phyloP scores from a whole-genome alignment of 2,888 invertebrate genomes.

The Meteorus colon region DNA sequence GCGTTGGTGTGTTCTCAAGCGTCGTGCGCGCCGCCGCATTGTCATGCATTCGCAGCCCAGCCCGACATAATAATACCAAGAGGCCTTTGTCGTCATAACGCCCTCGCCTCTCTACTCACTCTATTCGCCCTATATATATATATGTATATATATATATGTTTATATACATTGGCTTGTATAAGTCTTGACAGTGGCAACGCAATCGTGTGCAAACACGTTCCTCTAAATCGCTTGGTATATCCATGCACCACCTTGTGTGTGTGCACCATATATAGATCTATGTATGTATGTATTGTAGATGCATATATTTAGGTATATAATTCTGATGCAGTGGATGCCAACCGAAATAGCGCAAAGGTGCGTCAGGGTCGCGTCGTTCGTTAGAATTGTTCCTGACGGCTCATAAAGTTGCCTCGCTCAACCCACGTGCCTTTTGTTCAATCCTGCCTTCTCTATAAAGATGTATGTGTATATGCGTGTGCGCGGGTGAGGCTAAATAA shows the following conservation, averaged over 20 bases:
- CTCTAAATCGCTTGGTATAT: constrained; percentile 20
- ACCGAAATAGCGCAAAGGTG: constrained; percentile 39
- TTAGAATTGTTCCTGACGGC: constrained; percentile 37
- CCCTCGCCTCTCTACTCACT: constrained; percentile 48
- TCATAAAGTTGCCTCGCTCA: constrained; percentile 43
- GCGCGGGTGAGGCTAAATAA: neutral
- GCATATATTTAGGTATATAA: too few species aligned
- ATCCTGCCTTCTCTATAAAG: constrained; percentile 14
- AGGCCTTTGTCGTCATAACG: constrained; percentile 61
- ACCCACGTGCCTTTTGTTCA: constrained; percentile 43
- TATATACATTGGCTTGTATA: neutral
- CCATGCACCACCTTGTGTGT: neutral
- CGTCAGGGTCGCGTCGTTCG: constrained; percentile 14
- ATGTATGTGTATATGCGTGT: neutral
- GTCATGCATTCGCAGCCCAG: constrained; percentile 59
- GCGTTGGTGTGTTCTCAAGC: constrained; percentile 44
- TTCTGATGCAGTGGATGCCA: constrained; percentile 18
- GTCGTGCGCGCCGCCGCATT: constrained; percentile 52
- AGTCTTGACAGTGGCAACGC: neutral
- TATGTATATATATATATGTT: neutral
- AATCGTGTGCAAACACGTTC: constrained; percentile 26
- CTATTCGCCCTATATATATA: constrained; percentile 11
- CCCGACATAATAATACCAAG: constrained; percentile 56
- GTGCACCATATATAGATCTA: neutral
- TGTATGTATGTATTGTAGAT: neutral